Evolutionary conservation across 2,797 vertebrate genomes (phyloP).

Genomic region (Ptychadena robeensis): DNA sequence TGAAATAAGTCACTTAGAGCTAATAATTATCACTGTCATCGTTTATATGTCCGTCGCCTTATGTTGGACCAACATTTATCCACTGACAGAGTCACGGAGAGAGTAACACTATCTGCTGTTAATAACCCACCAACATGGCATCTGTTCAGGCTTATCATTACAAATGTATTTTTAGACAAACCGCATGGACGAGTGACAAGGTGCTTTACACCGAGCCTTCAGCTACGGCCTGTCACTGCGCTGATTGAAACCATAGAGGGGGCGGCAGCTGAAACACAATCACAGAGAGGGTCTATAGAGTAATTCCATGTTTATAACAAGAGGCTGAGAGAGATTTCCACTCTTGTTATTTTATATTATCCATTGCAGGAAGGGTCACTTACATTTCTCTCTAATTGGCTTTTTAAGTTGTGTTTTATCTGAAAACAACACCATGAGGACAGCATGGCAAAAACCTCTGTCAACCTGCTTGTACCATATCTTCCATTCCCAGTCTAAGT

Average conservation of each 20-base stretch:
- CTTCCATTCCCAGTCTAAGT: no score
- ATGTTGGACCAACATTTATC: slow-evolving; percentile 37
- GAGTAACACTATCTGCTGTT: slow-evolving; percentile 52
- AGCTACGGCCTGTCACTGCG: background rate
- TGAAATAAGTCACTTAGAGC: background rate
- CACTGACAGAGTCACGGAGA: slow-evolving; percentile 6
- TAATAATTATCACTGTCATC: slow-evolving; percentile 32
- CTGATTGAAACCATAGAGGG: background rate
- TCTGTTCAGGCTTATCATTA: slow-evolving; percentile 38
- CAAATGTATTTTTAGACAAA: slow-evolving; percentile 44
- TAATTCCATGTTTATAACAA: background rate
- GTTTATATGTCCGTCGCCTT: slow-evolving; percentile 27
- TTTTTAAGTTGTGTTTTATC: no score
- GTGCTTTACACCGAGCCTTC: background rate
- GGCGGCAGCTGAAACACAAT: background rate
- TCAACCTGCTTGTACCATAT: no score
- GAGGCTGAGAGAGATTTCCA: background rate
- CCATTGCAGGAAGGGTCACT: background rate
- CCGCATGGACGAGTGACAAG: slow-evolving; percentile 32
- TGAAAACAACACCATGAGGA: no score
- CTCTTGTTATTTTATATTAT: background rate
- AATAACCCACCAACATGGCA: slow-evolving; percentile 38
- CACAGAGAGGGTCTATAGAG: background rate
- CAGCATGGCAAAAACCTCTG: no score
- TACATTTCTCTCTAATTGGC: background rate